Evolutionary conservation across 2,888 invertebrate genomes (phyloP), one percentile per base, ranked within the genome.

Genomic region (Alsophila aescularia): DNA sequence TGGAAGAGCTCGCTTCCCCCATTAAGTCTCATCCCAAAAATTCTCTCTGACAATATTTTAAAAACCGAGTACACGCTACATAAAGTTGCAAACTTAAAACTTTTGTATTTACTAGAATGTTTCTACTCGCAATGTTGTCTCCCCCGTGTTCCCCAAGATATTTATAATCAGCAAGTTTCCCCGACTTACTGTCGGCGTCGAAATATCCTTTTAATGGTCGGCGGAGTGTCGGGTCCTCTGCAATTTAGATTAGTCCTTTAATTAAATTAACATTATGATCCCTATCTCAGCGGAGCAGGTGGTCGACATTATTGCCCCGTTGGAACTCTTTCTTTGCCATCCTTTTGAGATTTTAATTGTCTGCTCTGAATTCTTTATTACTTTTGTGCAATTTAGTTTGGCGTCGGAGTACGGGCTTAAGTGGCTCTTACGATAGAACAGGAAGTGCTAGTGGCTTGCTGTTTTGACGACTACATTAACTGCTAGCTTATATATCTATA

Each of bases 171-270:
- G 76, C 75, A 86, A 89, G 81, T 88, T 87, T 84, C 81, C 81
- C 79, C 81, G 81, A 84, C 81, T 85, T 85, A 82, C 80, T 82
- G 84, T 81, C 78, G 82, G 81, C 85, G 81, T 74, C 87, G 82
- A 87, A 90, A 90, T 89, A 90, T 87, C 88, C 87, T 85, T 90
- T 90, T 90, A 91, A 91, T 90, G 88, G 88, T 73, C 78, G 85
- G 70, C 79, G 77, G 87, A 85, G 90, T 87, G 90, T 87, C 81
- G 90, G 89, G 87, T 88, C 88, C 85, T 91, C 90, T 90, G 88
- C 90, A 90, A 90, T 90, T 91, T 90, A 91, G 90, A 91, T 91
- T 91, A 91, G 90, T 88, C 90, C 89, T 90, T 90, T 90, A 91
- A 91, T 90, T 91, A 91, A 90, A 91, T 91, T 90, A 90, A 89